These are phyloP conservation scores for Schlechtendalia chinensis DNA, from an alignment of 1,140 invertebrate species.

Conservation along the genomic window DNA sequence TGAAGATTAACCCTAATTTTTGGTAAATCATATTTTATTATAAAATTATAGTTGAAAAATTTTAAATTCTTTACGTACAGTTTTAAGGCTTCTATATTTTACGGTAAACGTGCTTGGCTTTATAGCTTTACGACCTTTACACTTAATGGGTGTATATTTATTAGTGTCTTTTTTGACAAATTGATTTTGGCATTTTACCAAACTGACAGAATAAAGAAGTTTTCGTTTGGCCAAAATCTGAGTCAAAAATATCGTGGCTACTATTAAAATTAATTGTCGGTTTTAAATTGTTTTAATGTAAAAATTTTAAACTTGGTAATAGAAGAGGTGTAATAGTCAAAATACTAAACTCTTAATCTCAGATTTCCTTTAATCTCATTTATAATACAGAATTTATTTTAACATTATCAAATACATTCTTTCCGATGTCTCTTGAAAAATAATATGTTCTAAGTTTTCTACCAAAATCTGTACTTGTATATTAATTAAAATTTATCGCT, in stretches of 20 bases:
- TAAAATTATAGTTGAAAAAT: no score
- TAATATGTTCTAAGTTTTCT: neutral
- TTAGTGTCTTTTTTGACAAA: conserved; percentile 35
- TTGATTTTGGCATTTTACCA: conserved; percentile 29
- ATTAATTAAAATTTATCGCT: no score
- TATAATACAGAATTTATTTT: neutral
- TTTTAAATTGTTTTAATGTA: conserved; percentile 13
- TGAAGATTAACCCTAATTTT: no score
- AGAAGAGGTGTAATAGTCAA: conserved; percentile 4
- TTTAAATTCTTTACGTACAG: neutral
- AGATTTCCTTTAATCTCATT: neutral
- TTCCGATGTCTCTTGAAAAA: neutral
- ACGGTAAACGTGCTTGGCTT: neutral
- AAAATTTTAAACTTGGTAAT: conserved; percentile 10
- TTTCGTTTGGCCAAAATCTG: neutral
- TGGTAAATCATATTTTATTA: no score
- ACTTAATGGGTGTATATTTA: conserved; percentile 17
- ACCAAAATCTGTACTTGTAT: no score
- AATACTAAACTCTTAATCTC: neutral
- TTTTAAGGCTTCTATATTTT: neutral
- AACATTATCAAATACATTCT: conserved; percentile 11
- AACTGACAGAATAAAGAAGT: conserved; percentile 31
- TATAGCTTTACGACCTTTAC: conserved; percentile 8
- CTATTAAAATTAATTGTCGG: conserved; percentile 11
- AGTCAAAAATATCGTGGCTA: conserved; percentile 12